Base-by-base conservation (phyloP, 2,113 vertebrate genomes). In the Bambusicola thoracicus region DNA sequence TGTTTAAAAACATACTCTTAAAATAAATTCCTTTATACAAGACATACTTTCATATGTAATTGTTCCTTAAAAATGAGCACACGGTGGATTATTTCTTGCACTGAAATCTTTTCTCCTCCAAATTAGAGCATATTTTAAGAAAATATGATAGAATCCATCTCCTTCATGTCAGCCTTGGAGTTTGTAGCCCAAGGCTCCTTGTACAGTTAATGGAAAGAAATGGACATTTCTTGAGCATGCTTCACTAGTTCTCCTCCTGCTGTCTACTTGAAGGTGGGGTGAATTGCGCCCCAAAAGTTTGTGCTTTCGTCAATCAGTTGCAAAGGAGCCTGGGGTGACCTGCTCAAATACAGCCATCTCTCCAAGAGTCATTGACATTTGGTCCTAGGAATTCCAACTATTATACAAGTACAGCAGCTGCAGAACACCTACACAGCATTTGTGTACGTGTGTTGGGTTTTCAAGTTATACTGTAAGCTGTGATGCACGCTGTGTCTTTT, bases 1-100 rank as follows among this genome's bases (percentile, higher is more conserved):
- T 90, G 74, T 82, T 96, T 87, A 76, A 70, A 93, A 95, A 84
- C 81, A 90, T 3, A 63, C n/a, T 78, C 81, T 87, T 81, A 44
- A 94, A 95, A 94, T 73, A 63, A 77, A 93, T 88, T 85, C 80
- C 69, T 77, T 82, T 83, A 72, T 67, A 40, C 67, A 92, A 81
- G 88, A 86, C 65, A 78, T 32, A 68, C 9, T 93, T 20, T 77
- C 51, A 63, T 94, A 81, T 51, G 29, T 36, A 83, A 92, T 79
- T 70, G 44, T 81, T 62, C 59, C 88, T 96, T 73, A 89, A 93
- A 95, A 95, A 93, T 30, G 29, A 90, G 30, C 68, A 67, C 2
- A 3, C 0, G 0, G 46, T 29, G 85, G 80, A 93, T 85, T 66
- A 83, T 90, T 94, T 81, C 90, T 85, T 32, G 1, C 25, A 51